phyloP scores from a whole-genome alignment of 2,797 vertebrate genomes.

The Sebastes nivosus region DNA sequence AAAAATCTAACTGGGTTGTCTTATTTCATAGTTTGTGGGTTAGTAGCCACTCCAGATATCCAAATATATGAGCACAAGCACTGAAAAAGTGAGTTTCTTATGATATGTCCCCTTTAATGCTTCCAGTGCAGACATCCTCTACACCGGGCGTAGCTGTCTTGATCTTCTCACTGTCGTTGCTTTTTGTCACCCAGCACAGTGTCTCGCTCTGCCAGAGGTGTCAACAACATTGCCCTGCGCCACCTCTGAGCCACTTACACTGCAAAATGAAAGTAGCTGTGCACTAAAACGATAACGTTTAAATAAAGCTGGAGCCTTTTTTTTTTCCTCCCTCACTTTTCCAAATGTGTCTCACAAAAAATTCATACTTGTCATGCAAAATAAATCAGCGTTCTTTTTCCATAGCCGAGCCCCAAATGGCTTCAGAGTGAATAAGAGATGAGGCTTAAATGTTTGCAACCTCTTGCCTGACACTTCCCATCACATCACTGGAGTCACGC shows the following conservation, averaged over 20 bases:
- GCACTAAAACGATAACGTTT: constrained; percentile 67
- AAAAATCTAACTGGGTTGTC: too few relatives aligned
- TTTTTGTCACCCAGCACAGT: constrained; percentile 39
- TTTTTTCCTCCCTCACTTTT: constrained; percentile 32
- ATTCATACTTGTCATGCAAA: constrained; percentile 86
- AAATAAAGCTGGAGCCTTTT: constrained; percentile 61
- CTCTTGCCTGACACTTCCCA: constrained; percentile 83
- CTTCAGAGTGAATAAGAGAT: constrained; percentile 85
- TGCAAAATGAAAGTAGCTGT: constrained; percentile 53
- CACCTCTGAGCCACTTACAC: constrained; percentile 56
- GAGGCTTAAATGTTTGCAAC: constrained; percentile 86
- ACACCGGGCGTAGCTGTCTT: not conserved
- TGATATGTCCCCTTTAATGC: not conserved
- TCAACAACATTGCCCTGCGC: constrained; percentile 51
- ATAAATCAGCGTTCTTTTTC: constrained; percentile 76
- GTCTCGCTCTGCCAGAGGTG: constrained; percentile 37
- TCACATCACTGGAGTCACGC: constrained; percentile 79
- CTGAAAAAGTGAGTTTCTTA: too few relatives aligned
- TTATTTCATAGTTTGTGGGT: too few relatives aligned
- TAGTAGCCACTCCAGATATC: too few relatives aligned
- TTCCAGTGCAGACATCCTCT: constrained; percentile 9
- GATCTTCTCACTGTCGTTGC: not conserved
- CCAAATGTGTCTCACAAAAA: constrained; percentile 78
- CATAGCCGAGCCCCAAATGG: constrained; percentile 77
- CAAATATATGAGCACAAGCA: too few relatives aligned